phyloP scores from a whole-genome alignment of 2,888 invertebrate genomes.

The Pharmacophagus antenor region DNA sequence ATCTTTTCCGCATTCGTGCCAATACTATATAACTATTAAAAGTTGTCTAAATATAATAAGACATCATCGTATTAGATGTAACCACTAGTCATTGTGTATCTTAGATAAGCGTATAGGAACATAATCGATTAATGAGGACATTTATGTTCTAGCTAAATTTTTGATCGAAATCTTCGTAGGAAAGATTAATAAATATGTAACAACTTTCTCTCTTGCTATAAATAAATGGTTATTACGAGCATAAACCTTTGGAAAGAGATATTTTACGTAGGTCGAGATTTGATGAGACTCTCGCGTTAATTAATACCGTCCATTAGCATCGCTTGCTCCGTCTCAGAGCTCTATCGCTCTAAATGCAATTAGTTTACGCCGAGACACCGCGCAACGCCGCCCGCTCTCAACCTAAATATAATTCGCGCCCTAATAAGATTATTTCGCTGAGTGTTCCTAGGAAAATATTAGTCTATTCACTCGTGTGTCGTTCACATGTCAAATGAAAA shows the following conservation, averaged over 20 bases:
- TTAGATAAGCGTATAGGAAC: neutral
- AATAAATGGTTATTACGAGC: slow-evolving; percentile 27
- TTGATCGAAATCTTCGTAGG: slow-evolving; percentile 2
- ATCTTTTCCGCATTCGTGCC: neutral
- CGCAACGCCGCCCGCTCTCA: slow-evolving; percentile 61
- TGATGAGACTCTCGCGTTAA: slow-evolving; percentile 73
- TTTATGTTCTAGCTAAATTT: neutral
- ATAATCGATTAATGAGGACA: neutral
- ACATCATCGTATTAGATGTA: slow-evolving; percentile 1
- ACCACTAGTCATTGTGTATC: neutral
- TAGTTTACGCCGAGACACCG: slow-evolving; percentile 66
- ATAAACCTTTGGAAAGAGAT: slow-evolving; percentile 47
- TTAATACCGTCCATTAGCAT: slow-evolving; percentile 78
- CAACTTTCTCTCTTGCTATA: slow-evolving; percentile 11
- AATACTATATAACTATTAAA: slow-evolving; percentile 34
- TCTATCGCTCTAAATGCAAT: slow-evolving; percentile 74
- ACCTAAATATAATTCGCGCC: slow-evolving; percentile 72
- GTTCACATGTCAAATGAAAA: slow-evolving; percentile 5
- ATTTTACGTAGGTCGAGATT: slow-evolving; percentile 61
- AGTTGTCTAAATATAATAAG: slow-evolving; percentile 45
- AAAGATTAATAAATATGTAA: slow-evolving; percentile 5
- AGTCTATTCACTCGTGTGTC: slow-evolving; percentile 26
- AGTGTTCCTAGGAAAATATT: slow-evolving; percentile 70
- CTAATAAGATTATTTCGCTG: slow-evolving; percentile 65
- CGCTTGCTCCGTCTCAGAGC: slow-evolving; percentile 66